A percentile compares a stretch with the other conserved stretches of the same genome.
These are phyloP conservation scores for Burhinus bistriatus DNA, from an alignment of 2,113 vertebrate genomes.

Conservation along the genomic window DNA sequence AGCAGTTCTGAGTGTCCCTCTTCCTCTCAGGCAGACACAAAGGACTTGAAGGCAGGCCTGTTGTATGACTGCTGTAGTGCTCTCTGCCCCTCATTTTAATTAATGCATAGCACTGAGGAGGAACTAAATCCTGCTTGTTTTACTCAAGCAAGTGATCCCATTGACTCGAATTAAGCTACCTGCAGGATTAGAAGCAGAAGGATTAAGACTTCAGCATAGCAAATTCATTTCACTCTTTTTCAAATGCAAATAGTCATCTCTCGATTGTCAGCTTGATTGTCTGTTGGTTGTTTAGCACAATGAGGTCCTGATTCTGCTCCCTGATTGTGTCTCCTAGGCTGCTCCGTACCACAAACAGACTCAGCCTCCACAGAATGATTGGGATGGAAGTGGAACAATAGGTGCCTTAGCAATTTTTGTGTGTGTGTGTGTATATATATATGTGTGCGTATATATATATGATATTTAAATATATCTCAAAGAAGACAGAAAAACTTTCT, in stretches of 20 bases:
- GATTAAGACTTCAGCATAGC: background rate
- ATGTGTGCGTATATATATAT: background rate
- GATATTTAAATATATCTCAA: background rate
- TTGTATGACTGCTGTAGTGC: background rate
- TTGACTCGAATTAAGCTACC: slow-evolving; percentile 34
- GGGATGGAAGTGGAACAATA: background rate
- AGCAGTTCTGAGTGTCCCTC: background rate
- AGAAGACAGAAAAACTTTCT: background rate
- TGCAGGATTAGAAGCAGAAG: background rate
- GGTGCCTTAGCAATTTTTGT: background rate
- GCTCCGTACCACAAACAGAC: background rate
- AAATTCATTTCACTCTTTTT: slow-evolving; percentile 33
- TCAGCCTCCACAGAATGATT: background rate
- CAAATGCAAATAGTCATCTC: background rate
- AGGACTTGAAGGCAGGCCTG: background rate
- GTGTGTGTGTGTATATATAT: no score
- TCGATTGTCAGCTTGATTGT: background rate
- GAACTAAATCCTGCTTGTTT: slow-evolving; percentile 30
- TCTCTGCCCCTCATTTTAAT: background rate
- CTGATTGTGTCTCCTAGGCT: background rate
- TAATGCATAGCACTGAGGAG: background rate
- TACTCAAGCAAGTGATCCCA: background rate
- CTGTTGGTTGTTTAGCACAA: background rate
- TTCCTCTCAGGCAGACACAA: background rate
- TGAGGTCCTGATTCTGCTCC: background rate